Evolutionary conservation across 1,140 invertebrate genomes (phyloP).

Genomic region (Drosophila prosaltans): DNA sequence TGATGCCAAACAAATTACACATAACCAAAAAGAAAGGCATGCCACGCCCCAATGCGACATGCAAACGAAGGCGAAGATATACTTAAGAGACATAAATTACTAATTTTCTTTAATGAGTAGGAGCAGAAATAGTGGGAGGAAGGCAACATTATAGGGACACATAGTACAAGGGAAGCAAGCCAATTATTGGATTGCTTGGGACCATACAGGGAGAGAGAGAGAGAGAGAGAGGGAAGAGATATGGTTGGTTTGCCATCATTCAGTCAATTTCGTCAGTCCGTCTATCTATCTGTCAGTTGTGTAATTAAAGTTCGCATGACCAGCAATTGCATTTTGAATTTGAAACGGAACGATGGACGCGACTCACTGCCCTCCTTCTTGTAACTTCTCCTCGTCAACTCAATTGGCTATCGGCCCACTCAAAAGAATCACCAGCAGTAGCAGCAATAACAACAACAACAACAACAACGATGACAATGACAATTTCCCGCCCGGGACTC

Average conservation of each 20-base stretch:
- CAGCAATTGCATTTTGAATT: conserved; percentile 74
- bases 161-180: background rate
- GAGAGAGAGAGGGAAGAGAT: background rate
- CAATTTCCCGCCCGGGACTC: conserved; percentile 23
- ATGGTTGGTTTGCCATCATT: conserved; percentile 8
- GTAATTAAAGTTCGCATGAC: conserved; percentile 79
- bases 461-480: conserved; percentile 19
- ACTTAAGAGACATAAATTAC: conserved; percentile 59
- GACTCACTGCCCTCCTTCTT: conserved; percentile 8
- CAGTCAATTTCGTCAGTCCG: conserved; percentile 24
- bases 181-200: conserved; percentile 32
- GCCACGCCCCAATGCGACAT: conserved; percentile 74
- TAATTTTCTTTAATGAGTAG: conserved; percentile 78
- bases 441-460: conserved; percentile 1
- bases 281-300: conserved; percentile 41
- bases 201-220: conserved; percentile 4
- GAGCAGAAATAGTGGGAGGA: background rate
- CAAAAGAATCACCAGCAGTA: background rate
- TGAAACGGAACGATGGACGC: conserved; percentile 56
- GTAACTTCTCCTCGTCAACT: conserved; percentile 1
- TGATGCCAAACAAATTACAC: conserved; percentile 23
- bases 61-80: conserved; percentile 63
- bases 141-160: background rate
- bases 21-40: conserved; percentile 15
- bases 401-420: conserved; percentile 36